These are phyloP conservation scores for Halictus ligatus DNA, from an alignment of 2,888 invertebrate genomes.

Conservation along the genomic window DNA sequence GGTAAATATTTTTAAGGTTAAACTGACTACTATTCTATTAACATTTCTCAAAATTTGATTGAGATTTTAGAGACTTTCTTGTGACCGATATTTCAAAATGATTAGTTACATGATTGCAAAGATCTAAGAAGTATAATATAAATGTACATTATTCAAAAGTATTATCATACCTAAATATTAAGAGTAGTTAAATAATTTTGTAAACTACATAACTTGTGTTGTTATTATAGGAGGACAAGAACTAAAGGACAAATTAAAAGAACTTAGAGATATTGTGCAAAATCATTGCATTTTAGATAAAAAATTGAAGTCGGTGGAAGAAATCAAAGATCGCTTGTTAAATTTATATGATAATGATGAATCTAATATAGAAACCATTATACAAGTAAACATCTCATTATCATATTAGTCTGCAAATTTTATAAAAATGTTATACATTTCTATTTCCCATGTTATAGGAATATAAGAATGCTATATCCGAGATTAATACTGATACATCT, in stretches of 20 bases:
- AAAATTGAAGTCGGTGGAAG: constrained; percentile 54
- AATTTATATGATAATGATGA: not conserved
- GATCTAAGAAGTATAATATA: not conserved
- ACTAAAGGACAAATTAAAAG: constrained; percentile 60
- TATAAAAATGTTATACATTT: not conserved
- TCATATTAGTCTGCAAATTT: not conserved
- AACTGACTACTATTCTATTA: not conserved
- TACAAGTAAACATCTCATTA: constrained; percentile 32
- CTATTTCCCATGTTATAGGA: constrained; percentile 59
- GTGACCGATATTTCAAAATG: not conserved
- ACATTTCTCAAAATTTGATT: not conserved
- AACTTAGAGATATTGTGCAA: constrained; percentile 65
- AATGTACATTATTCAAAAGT: not conserved
- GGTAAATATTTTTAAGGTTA: constrained; percentile 68
- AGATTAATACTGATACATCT: constrained; percentile 54
- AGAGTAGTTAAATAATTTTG: not conserved
- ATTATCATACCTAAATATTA: not conserved
- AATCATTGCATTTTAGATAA: constrained; percentile 62
- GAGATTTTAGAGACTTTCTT: not conserved
- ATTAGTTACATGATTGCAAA: not conserved
- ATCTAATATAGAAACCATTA: constrained; percentile 13
- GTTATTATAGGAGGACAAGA: constrained; percentile 45
- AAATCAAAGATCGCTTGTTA: constrained; percentile 31
- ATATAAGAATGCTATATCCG: constrained; percentile 55
- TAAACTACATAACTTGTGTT: not conserved